Evolutionary conservation across 1,140 invertebrate genomes (phyloP).

Genomic region (Drosophila murphyi): DNA sequence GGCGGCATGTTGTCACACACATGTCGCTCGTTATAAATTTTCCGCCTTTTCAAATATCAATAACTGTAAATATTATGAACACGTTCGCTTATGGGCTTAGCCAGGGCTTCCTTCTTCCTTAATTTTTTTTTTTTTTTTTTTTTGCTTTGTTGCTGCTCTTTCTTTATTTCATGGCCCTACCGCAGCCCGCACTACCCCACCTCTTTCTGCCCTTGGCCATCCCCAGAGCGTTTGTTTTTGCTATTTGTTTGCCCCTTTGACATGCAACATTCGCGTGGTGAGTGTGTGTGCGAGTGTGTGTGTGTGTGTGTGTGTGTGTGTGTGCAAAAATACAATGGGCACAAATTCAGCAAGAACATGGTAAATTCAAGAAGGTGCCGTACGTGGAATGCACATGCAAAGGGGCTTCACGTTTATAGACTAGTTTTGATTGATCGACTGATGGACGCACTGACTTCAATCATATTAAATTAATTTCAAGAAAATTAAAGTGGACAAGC

Average conservation of each 20-base stretch:
- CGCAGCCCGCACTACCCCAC: slow-evolving; percentile 13
- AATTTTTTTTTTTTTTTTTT: slow-evolving; percentile 19
- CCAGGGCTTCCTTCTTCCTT: slow-evolving; percentile 34
- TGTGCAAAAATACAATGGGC: slow-evolving; percentile 27
- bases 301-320: neutral
- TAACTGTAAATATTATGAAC: slow-evolving; percentile 85
- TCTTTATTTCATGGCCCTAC: slow-evolving; percentile 12
- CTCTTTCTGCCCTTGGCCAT: slow-evolving; percentile 1
- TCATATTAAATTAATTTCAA: too few species aligned
- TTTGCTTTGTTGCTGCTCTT: neutral
- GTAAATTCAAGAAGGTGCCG: neutral
- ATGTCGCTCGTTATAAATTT: slow-evolving; percentile 84
- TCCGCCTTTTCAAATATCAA: slow-evolving; percentile 85
- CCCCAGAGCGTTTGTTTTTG: slow-evolving; percentile 33
- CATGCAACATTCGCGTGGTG: slow-evolving; percentile 40
- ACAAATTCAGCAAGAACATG: neutral
- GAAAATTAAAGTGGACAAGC: too few species aligned
- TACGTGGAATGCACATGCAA: too few species aligned
- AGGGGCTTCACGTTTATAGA: too few species aligned
- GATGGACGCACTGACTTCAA: too few species aligned
- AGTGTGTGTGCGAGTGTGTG: slow-evolving; percentile 4
- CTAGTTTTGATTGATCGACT: too few species aligned
- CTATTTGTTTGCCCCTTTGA: slow-evolving; percentile 59
- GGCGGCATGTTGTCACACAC: slow-evolving; percentile 77
- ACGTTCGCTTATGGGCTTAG: slow-evolving; percentile 81